These are phyloP conservation scores for Eublepharis macularius DNA, from an alignment of 2,113 vertebrate genomes.

Conservation along the genomic window DNA sequence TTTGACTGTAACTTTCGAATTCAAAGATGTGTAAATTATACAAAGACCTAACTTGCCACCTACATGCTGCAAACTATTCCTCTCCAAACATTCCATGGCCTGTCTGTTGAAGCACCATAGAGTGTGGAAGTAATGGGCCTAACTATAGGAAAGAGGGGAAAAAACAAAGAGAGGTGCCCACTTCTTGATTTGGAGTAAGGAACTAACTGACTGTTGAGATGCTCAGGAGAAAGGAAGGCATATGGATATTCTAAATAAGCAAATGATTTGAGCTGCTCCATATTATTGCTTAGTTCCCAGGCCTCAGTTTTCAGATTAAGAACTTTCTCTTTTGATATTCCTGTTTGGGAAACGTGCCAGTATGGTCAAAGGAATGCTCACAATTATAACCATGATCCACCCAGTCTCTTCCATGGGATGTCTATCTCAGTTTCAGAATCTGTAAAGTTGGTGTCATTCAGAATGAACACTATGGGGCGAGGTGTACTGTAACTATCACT, in stretches of 20 bases:
- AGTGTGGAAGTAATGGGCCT: not conserved
- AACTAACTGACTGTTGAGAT: too few relatives aligned
- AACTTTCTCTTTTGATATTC: not conserved
- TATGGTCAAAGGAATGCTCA: not conserved
- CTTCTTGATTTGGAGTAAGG: not conserved
- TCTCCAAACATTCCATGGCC: not conserved
- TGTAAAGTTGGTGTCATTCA: not conserved
- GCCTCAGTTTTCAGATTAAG: not conserved
- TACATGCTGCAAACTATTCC: not conserved
- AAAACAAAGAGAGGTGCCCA: too few relatives aligned
- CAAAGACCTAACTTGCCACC: not conserved
- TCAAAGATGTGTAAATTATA: not conserved
- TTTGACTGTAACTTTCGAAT: not conserved
- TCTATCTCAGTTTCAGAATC: not conserved
- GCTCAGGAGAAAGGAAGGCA: too few relatives aligned
- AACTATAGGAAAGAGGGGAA: not conserved
- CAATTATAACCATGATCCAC: not conserved
- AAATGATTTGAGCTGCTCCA: not conserved
- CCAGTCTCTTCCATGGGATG: too few relatives aligned
- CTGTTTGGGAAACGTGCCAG: not conserved
- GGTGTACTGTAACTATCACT: not conserved
- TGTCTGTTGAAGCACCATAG: not conserved
- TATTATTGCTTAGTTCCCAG: not conserved
- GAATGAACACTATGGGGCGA: not conserved
- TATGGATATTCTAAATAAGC: too few relatives aligned